Conservation (phyloP, 2,888 invertebrate genomes). For the Metallyticus violacea region DNA sequence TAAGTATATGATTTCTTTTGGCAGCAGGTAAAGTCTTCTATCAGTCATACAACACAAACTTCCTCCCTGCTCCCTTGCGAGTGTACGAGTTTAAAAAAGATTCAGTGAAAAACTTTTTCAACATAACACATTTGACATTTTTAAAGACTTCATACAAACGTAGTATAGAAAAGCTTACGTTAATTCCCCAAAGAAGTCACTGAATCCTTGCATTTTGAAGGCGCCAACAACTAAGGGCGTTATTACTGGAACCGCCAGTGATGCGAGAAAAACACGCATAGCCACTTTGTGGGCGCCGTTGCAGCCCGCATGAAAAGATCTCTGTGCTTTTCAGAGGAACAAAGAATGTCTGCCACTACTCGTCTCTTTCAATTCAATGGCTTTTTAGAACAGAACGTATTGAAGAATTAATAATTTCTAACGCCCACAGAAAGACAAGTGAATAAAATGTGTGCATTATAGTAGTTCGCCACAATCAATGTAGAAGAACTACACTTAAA, state of each 20-base stretch:
- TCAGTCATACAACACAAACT: too few relatives aligned
- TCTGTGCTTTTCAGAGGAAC: neutral
- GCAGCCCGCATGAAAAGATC: neutral
- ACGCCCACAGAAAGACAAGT: neutral
- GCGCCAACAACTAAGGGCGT: neutral
- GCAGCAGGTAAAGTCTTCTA: too few relatives aligned
- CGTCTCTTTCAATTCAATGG: neutral
- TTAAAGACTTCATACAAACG: neutral
- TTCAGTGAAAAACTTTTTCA: too few relatives aligned
- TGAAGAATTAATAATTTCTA: neutral
- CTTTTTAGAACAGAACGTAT: neutral
- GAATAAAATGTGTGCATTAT: neutral
- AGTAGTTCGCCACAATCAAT: neutral
- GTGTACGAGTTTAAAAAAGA: too few relatives aligned
- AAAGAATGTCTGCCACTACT: neutral
- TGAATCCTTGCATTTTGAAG: neutral
- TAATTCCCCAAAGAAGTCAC: neutral
- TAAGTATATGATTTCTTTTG: too few relatives aligned
- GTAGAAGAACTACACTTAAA: too few relatives aligned
- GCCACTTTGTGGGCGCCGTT: neutral
- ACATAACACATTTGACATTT: too few relatives aligned
- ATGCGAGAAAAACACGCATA: neutral
- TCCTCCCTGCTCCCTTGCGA: too few relatives aligned
- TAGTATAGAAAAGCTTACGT: neutral
- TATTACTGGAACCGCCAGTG: neutral